Evolutionary conservation across 2,888 invertebrate genomes (phyloP).

Genomic region (Agonopterix alstromeriana): DNA sequence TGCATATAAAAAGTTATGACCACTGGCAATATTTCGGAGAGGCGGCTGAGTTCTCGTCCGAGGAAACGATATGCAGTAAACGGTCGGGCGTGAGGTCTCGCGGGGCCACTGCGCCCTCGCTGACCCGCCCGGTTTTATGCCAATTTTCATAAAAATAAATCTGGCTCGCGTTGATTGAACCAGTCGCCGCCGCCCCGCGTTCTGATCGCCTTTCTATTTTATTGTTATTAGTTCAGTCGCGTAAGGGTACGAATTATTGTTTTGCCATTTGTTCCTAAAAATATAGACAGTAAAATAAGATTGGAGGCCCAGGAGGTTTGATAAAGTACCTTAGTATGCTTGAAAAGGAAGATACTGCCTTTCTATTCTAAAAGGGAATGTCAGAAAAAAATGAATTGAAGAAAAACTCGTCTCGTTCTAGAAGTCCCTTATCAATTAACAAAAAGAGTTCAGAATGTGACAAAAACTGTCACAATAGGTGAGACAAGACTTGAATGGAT

Average conservation of each 20-base stretch:
- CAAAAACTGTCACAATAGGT: conserved; percentile 7
- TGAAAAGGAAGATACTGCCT: no score
- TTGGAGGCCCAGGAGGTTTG: no score
- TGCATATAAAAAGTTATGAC: conserved; percentile 77
- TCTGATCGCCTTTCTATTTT: conserved; percentile 73
- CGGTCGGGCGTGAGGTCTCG: conserved; percentile 72
- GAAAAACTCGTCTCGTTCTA: no score
- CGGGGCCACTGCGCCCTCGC: conserved; percentile 61
- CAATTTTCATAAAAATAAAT: conserved; percentile 78
- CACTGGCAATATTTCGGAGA: conserved; percentile 70
- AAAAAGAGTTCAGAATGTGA: not conserved
- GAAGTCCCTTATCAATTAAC: no score
- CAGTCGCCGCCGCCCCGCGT: conserved; percentile 63
- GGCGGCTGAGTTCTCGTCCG: conserved; percentile 39
- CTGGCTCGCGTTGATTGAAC: conserved; percentile 74
- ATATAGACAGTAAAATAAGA: conserved; percentile 29
- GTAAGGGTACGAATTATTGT: conserved; percentile 74
- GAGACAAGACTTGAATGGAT: conserved; percentile 28
- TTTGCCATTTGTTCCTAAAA: conserved; percentile 67
- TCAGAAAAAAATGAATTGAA: not conserved
- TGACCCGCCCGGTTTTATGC: conserved; percentile 75
- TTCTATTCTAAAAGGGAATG: conserved; percentile 12
- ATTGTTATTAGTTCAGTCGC: conserved; percentile 72
- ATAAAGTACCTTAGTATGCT: no score
- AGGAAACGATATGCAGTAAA: conserved; percentile 77